Percentiles rank a stretch among this genome's conserved stretches.
These are phyloP conservation scores for Mantis religiosa DNA, from an alignment of 2,888 invertebrate species.

Conservation along the genomic window DNA sequence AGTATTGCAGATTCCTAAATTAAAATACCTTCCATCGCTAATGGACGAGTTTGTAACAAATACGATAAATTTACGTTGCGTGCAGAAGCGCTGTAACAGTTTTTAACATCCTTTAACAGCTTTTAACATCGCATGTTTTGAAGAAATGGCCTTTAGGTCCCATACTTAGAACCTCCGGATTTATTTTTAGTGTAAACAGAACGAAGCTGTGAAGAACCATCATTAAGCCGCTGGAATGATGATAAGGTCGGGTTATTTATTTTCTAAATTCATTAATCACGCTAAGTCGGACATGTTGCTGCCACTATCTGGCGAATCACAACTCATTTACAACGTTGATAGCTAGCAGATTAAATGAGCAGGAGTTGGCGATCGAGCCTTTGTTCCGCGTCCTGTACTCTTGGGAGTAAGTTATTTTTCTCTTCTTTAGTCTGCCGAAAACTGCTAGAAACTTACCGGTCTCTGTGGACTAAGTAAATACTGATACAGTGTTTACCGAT, in stretches of 20 bases:
- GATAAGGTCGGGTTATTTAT: not conserved
- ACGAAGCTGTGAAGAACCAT: not conserved
- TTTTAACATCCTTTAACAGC: too few species aligned
- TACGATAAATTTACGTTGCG: not conserved
- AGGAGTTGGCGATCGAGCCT: not conserved
- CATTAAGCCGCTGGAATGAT: not conserved
- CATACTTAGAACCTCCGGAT: not conserved
- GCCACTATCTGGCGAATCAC: not conserved
- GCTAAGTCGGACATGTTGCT: not conserved
- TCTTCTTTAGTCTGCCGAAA: too few species aligned
- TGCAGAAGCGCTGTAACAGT: not conserved
- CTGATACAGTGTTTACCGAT: too few species aligned
- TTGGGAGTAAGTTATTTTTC: too few species aligned
- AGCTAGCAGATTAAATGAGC: not conserved
- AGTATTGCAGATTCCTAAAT: too few species aligned
- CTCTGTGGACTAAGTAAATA: too few species aligned
- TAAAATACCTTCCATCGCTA: too few species aligned
- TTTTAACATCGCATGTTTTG: not conserved
- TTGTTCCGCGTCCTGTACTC: not conserved
- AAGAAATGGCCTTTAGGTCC: not conserved
- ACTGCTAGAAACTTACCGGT: too few species aligned
- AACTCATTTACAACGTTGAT: not conserved
- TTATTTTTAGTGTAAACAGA: not conserved
- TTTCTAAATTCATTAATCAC: not conserved
- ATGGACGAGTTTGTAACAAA: too few species aligned